These are phyloP conservation scores for Campoplex capitator DNA, from an alignment of 2,888 invertebrate species.

Conservation along the genomic window DNA sequence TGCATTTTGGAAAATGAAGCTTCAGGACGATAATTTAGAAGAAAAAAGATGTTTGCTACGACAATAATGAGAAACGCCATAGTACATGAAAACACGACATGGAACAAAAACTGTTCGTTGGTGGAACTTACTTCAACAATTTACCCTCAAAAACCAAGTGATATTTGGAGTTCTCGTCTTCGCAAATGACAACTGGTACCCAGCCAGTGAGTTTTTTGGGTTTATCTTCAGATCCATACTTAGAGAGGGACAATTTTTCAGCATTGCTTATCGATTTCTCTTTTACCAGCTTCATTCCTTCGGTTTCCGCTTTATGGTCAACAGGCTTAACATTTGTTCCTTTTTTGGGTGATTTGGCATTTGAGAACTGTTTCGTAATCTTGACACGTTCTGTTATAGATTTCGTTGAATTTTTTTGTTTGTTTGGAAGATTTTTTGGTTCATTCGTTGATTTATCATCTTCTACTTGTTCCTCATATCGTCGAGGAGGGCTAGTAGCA, in stretches of 20 bases:
- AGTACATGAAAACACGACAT: no score
- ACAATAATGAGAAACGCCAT: background rate
- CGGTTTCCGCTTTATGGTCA: background rate
- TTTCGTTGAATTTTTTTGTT: constrained; percentile 1
- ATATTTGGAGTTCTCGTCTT: constrained; percentile 59
- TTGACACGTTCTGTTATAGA: background rate
- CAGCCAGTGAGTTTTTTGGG: constrained; percentile 76
- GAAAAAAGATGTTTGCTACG: no score
- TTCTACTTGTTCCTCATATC: background rate
- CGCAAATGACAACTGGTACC: constrained; percentile 75
- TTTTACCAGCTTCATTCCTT: constrained; percentile 29
- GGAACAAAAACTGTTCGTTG: background rate
- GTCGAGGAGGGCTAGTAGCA: constrained; percentile 6
- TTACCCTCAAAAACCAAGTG: constrained; percentile 78
- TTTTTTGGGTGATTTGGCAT: constrained; percentile 17
- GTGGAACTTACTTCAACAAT: constrained; percentile 77
- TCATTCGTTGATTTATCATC: background rate
- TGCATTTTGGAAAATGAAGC: no score
- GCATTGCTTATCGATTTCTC: background rate
- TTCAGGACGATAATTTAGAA: no score
- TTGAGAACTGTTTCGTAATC: background rate
- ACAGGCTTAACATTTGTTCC: constrained; percentile 10
- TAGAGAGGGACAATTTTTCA: constrained; percentile 9
- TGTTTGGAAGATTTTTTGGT: background rate
- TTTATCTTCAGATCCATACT: constrained; percentile 74